Conservation (phyloP, 2,113 vertebrate species). For the Salvator merianae region DNA sequence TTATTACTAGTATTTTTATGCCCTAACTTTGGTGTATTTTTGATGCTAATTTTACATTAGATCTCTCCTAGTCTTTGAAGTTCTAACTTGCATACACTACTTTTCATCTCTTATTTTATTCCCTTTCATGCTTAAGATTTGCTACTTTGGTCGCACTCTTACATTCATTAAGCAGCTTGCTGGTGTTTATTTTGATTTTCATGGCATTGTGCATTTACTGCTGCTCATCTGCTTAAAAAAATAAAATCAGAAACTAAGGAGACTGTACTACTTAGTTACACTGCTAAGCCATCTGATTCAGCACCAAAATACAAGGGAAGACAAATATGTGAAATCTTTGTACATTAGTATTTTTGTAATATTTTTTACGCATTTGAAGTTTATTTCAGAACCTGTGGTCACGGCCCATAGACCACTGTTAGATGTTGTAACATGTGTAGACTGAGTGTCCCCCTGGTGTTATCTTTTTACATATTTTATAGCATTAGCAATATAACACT, state of each 20-base stretch:
- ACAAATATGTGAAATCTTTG: no score
- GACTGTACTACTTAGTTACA: background rate
- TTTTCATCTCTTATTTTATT: conserved; percentile 43
- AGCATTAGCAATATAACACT: conserved; percentile 7
- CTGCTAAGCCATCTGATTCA: background rate
- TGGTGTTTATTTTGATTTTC: conserved; percentile 57
- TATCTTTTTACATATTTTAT: conserved; percentile 42
- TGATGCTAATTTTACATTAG: conserved; percentile 32
- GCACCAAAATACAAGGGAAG: no score
- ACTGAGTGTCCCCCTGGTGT: conserved; percentile 25
- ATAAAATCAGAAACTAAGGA: background rate
- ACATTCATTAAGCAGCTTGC: conserved; percentile 53
- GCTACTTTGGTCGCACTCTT: conserved; percentile 50
- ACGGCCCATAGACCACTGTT: background rate
- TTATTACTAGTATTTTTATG: conserved; percentile 37
- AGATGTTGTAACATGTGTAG: conserved; percentile 12
- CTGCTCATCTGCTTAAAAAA: conserved; percentile 27
- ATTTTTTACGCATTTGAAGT: background rate
- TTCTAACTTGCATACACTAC: conserved; percentile 36
- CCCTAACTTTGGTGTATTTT: conserved; percentile 57
- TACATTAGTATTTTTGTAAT: no score
- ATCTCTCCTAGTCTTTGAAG: conserved; percentile 58
- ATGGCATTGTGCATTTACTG: conserved; percentile 30
- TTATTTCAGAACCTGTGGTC: conserved; percentile 45
- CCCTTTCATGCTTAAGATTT: conserved; percentile 57